Evolutionary conservation across 2,113 vertebrate genomes (phyloP).

Genomic region (Peromyscus leucopus): DNA sequence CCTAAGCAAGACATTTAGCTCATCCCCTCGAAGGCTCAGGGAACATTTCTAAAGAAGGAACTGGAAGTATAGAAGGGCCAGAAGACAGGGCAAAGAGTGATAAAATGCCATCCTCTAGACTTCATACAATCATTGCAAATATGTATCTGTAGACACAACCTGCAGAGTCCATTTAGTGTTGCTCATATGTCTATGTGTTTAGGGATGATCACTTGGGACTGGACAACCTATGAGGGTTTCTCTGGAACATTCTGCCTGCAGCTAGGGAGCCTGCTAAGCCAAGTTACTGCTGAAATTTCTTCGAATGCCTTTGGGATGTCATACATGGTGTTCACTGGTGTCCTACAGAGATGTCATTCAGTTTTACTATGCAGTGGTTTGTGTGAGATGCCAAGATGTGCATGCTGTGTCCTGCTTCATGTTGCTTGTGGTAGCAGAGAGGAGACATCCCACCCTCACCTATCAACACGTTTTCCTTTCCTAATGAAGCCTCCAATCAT

Average conservation of each 20-base stretch:
- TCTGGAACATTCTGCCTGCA: background rate
- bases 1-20: background rate
- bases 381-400: background rate
- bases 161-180: background rate
- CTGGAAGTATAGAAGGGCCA: background rate
- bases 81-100: background rate
- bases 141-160: background rate
- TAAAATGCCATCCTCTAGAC: background rate
- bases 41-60: background rate
- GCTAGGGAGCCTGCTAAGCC: background rate
- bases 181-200: background rate
- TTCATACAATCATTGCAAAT: background rate
- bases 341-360: background rate
- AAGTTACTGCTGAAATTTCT: background rate
- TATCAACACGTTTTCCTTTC: background rate
- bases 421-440: background rate
- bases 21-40: background rate
- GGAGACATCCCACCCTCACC: background rate
- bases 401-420: fast-evolving
- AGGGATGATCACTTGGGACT: background rate
- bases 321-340: background rate
- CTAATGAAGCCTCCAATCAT: background rate
- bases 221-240: background rate
- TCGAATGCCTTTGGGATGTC: background rate
- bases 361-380: background rate